Conservation (phyloP, 2,113 vertebrate species). For the Fulmarus glacialis region DNA sequence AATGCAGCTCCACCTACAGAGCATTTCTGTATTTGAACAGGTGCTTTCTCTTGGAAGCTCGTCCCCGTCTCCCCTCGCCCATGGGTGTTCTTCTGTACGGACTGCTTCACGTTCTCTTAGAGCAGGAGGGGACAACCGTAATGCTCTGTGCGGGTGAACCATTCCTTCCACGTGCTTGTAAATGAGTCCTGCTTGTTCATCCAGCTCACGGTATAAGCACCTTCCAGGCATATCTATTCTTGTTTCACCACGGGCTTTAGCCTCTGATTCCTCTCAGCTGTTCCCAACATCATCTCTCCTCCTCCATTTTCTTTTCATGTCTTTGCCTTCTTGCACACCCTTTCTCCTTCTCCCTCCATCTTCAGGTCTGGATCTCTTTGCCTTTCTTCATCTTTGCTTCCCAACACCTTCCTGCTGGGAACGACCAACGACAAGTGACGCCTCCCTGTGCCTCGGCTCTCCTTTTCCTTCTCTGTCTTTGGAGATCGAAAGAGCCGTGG, state of each 20-base stretch:
- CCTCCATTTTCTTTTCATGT: not conserved
- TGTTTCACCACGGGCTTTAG: not conserved
- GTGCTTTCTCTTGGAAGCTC: not conserved
- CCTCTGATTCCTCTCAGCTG: not conserved
- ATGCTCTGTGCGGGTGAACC: too few relatives aligned
- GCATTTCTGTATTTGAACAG: not conserved
- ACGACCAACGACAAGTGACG: not conserved
- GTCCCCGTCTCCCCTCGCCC: not conserved
- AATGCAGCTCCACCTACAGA: not conserved
- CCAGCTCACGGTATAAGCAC: too few relatives aligned
- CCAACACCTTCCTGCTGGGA: not conserved
- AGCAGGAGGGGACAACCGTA: not conserved
- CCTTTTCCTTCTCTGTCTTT: not conserved
- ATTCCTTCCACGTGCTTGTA: not conserved
- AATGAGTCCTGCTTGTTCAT: too few relatives aligned
- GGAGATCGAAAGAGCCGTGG: not conserved
- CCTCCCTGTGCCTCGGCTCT: not conserved
- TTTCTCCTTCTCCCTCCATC: not conserved
- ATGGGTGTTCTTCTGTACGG: rapidly evolving
- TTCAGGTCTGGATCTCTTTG: not conserved
- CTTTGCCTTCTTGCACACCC: not conserved
- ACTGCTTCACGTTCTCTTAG: not conserved
- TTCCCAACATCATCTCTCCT: not conserved
- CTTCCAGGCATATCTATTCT: not conserved
- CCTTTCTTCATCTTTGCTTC: not conserved